Percentiles rank a stretch among this genome's conserved stretches.
Conservation (phyloP, 2,888 invertebrate species). For the Ichneumoninae sp. region DNA sequence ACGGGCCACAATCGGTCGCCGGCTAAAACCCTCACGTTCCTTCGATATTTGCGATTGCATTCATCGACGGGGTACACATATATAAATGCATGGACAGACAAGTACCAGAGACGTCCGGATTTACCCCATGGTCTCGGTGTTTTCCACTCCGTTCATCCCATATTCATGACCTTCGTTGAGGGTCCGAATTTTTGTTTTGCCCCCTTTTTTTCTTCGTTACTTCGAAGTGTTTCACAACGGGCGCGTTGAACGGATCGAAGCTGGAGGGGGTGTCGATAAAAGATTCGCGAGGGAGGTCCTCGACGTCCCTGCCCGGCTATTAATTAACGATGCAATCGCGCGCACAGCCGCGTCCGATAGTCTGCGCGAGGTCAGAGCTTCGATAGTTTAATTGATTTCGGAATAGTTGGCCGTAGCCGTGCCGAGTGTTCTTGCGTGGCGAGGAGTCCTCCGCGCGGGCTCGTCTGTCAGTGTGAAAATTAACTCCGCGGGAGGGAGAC, state of each 20-base stretch:
- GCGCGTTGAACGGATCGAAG: constrained; percentile 36
- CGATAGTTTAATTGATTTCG: constrained; percentile 82
- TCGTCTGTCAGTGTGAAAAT: constrained; percentile 52
- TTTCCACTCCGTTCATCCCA: constrained; percentile 73
- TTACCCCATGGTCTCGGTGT: neutral
- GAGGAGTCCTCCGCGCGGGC: constrained; percentile 24
- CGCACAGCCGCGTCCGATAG: constrained; percentile 20
- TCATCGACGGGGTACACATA: constrained; percentile 52
- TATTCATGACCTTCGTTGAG: constrained; percentile 76
- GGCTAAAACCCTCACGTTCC: constrained; percentile 73
- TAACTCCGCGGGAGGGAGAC: constrained; percentile 44
- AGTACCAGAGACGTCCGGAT: constrained; percentile 28
- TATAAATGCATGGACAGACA: constrained; percentile 27
- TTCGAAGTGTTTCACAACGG: neutral
- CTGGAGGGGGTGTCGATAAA: constrained; percentile 27
- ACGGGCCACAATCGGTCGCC: constrained; percentile 75
- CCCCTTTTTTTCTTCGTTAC: constrained; percentile 2
- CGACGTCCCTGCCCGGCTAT: constrained; percentile 53
- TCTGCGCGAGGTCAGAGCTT: constrained; percentile 56
- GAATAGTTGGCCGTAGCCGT: constrained; percentile 77
- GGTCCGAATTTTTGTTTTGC: constrained; percentile 26
- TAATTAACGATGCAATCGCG: constrained; percentile 79
- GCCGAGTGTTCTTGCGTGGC: constrained; percentile 42
- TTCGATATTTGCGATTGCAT: constrained; percentile 70
- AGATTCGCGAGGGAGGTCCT: constrained; percentile 49